Evolutionary conservation across 2,888 invertebrate species (phyloP).

Genomic region (Xanthorhoe spadicearia): DNA sequence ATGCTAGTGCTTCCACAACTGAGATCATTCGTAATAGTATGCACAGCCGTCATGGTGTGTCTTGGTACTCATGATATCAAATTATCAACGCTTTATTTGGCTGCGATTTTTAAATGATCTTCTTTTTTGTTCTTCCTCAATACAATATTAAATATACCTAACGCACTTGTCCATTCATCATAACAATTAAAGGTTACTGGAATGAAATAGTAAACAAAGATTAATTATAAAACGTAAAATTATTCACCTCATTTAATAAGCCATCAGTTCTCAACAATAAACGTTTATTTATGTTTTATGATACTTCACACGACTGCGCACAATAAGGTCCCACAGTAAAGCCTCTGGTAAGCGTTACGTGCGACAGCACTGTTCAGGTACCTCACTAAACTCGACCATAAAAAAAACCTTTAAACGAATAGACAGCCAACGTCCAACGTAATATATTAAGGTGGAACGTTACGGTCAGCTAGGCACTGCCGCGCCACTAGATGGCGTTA

Average conservation of each 20-base stretch:
- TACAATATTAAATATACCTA: neutral
- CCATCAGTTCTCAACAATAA: conserved; percentile 44
- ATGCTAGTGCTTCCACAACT: conserved; percentile 41
- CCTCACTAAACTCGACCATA: conserved; percentile 54
- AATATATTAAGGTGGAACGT: too few relatives aligned
- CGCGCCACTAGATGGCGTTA: too few relatives aligned
- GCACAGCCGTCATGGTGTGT: conserved; percentile 26
- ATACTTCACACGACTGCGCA: conserved; percentile 54
- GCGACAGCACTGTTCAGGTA: conserved; percentile 68
- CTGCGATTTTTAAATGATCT: neutral
- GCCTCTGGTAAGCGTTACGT: conserved; percentile 50
- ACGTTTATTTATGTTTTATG: conserved; percentile 51
- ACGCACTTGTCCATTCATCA: neutral
- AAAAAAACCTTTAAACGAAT: conserved; percentile 60
- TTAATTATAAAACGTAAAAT: neutral
- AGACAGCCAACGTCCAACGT: conserved; percentile 74
- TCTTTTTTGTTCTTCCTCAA: neutral
- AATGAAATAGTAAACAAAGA: neutral
- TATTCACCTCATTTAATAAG: conserved; percentile 20
- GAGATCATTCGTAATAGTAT: conserved; percentile 52
- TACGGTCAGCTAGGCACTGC: too few relatives aligned
- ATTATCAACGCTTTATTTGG: conserved; percentile 24
- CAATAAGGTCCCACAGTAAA: conserved; percentile 64
- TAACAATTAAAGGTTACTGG: neutral
- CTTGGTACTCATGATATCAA: conserved; percentile 13